Conservation (phyloP, 2,888 invertebrate species). For the Chaitophorus viminalis region DNA sequence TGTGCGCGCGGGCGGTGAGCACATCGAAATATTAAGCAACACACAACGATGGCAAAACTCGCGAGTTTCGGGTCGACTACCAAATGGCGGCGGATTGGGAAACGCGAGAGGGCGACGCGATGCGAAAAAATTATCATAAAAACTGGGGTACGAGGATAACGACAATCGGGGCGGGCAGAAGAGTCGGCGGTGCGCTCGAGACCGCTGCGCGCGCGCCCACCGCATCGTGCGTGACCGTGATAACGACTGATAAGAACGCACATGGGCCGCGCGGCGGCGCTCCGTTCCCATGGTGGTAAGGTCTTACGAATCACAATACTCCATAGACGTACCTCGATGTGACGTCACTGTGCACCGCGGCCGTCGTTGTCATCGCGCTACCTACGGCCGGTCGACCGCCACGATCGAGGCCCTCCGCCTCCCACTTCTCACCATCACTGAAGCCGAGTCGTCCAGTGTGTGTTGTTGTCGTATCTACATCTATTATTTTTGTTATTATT, state of each 20-base stretch:
- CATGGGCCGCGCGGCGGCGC: neutral
- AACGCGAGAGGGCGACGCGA: neutral
- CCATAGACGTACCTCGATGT: no score
- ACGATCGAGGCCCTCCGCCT: neutral
- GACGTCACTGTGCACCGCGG: neutral
- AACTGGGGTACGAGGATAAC: slow-evolving; percentile 44
- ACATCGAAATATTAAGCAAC: neutral
- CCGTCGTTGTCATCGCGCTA: neutral
- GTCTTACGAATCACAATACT: no score
- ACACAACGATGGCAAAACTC: neutral
- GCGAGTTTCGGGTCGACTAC: neutral
- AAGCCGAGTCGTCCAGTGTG: no score
- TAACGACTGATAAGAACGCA: neutral
- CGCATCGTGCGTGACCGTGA: neutral
- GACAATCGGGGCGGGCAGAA: neutral
- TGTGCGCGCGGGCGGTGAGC: neutral
- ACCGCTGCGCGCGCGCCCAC: neutral
- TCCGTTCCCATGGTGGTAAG: no score
- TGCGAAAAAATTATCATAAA: neutral
- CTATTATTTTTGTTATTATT: no score
- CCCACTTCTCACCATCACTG: neutral
- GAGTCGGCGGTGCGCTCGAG: neutral
- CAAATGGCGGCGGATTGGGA: neutral
- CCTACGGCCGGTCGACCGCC: neutral
- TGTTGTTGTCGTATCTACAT: no score